A percentile compares a stretch with the other conserved stretches of the same genome.
Evolutionary conservation across 2,113 vertebrate species (phyloP).

Genomic region (Rutilus rutilus): DNA sequence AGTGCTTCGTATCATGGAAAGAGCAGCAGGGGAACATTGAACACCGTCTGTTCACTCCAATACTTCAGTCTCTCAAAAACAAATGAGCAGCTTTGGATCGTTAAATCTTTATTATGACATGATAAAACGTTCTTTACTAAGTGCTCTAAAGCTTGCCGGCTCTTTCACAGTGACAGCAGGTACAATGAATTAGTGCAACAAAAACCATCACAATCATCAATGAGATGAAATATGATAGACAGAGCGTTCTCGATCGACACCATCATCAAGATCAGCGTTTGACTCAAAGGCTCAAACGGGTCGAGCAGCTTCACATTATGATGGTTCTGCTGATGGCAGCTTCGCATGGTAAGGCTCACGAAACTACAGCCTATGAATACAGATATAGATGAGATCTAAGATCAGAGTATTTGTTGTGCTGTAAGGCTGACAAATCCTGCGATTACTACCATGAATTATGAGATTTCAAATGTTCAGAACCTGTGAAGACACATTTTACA

Average conservation of each 20-base stretch:
- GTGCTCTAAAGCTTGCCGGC: conserved; percentile 31
- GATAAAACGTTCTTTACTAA: conserved; percentile 7
- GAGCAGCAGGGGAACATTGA: conserved; percentile 40
- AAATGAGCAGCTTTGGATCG: background rate
- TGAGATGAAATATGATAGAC: background rate
- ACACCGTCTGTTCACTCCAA: background rate
- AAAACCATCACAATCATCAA: conserved; percentile 28
- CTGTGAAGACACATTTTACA: background rate
- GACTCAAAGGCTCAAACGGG: background rate
- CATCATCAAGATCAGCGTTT: conserved; percentile 6
- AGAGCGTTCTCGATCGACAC: too few species aligned
- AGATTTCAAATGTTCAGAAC: background rate
- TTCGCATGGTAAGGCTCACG: conserved; percentile 28
- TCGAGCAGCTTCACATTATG: background rate
- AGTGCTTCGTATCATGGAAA: conserved; percentile 39
- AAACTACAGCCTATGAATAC: conserved; percentile 8
- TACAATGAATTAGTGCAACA: conserved; percentile 49
- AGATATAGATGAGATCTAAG: background rate
- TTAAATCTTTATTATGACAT: background rate
- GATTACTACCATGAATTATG: background rate
- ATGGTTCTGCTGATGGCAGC: conserved; percentile 15
- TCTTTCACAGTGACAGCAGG: conserved; percentile 48
- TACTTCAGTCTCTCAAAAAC: background rate
- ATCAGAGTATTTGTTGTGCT: conserved; percentile 1
- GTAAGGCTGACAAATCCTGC: conserved; percentile 11